phyloP scores from a whole-genome alignment of 2,888 invertebrate genomes.

The Drosophila recens region DNA sequence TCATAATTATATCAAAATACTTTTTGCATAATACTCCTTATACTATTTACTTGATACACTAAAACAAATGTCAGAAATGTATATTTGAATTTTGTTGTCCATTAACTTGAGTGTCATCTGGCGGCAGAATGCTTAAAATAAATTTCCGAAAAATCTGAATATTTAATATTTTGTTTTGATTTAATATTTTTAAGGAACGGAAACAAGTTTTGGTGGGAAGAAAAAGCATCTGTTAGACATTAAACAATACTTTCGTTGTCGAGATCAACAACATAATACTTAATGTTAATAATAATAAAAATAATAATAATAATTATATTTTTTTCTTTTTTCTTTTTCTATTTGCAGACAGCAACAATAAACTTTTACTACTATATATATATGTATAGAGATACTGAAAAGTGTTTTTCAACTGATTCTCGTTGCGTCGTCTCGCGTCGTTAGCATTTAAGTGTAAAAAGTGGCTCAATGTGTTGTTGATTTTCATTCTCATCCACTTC shows the following conservation, averaged over 20 bases:
- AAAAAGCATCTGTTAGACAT: slow-evolving; percentile 37
- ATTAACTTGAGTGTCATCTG: slow-evolving; percentile 15
- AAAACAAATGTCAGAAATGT: not conserved
- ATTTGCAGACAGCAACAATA: slow-evolving; percentile 45
- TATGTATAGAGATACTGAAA: not conserved
- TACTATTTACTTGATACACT: not conserved
- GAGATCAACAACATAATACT: slow-evolving; percentile 22
- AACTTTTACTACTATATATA: slow-evolving; percentile 23
- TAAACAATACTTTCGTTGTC: slow-evolving; percentile 28
- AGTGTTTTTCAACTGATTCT: slow-evolving; percentile 3
- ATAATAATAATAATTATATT: slow-evolving; percentile 22
- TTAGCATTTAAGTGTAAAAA: slow-evolving; percentile 51
- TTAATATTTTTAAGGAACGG: slow-evolving; percentile 8
- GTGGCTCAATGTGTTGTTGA: slow-evolving; percentile 26
- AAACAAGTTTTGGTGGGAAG: too few relatives aligned
- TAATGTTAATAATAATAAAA: not conserved
- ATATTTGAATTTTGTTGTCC: not conserved
- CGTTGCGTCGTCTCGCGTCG: slow-evolving; percentile 13
- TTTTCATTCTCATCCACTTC: slow-evolving; percentile 9
- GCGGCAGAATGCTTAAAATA: slow-evolving; percentile 17
- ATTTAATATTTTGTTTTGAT: not conserved
- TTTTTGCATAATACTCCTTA: not conserved
- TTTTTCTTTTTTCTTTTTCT: slow-evolving; percentile 25
- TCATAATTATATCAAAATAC: not conserved
- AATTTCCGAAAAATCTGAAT: not conserved